Conservation (phyloP, 2,797 vertebrate genomes). For the Peromyscus melanophrys region DNA sequence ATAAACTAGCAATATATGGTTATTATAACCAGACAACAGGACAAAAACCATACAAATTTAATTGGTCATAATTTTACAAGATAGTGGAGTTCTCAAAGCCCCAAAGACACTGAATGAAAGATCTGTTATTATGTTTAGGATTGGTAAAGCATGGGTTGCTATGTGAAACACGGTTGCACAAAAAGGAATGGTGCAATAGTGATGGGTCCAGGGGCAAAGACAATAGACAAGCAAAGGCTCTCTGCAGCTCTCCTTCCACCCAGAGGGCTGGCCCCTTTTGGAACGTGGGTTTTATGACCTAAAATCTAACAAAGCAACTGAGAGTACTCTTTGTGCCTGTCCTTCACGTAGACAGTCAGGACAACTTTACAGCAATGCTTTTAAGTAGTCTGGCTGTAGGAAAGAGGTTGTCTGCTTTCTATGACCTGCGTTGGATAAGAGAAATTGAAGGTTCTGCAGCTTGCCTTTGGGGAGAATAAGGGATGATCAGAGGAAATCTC, state of each 20-base stretch:
- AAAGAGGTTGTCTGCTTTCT: neutral
- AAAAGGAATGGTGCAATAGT: neutral
- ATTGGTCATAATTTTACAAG: neutral
- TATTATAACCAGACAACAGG: neutral
- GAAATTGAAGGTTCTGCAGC: neutral
- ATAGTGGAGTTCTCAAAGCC: neutral
- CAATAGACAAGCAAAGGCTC: neutral
- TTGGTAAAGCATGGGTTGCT: neutral
- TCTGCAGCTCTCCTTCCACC: neutral
- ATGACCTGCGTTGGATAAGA: neutral
- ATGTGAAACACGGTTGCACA: neutral
- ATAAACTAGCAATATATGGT: neutral
- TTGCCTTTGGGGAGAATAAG: neutral
- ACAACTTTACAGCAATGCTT: neutral
- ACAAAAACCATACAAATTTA: neutral
- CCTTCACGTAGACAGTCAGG: neutral
- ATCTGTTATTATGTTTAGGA: neutral
- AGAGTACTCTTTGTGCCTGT: neutral
- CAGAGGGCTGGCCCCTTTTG: neutral
- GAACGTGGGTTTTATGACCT: neutral
- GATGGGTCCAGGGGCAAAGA: accelerated
- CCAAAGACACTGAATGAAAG: neutral
- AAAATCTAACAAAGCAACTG: neutral
- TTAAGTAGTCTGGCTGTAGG: neutral
- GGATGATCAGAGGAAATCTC: neutral